Base-by-base conservation (phyloP, 2,113 vertebrate genomes). In the Climacteris rufus region DNA sequence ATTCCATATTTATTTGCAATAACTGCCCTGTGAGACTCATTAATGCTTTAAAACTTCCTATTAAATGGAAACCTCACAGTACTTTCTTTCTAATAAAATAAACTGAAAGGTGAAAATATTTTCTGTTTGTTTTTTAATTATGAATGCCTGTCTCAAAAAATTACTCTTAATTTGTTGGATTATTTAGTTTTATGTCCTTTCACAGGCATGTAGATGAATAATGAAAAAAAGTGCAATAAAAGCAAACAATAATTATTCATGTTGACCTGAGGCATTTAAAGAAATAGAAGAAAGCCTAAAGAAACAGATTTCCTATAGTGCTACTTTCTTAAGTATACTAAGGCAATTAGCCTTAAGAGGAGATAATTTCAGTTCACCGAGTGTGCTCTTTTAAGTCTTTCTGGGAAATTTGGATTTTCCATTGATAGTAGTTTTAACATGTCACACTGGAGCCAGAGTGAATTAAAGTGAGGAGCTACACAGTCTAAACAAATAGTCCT, bases 401-500 rank as follows among this genome's bases (percentile, higher is more conserved):
- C 97, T 98, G 98, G 96, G 97, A 98, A 99, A 99, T 98, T 98
- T 98, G 98, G 98, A 97, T 98, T 98, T 98, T 98, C 98, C 97
- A 98, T 98, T 98, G 98, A 98, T 98, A 98, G 97, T 97, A 98
- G 98, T 98, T 99, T 99, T 98, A 98, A 98, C 98, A 98, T 99
- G 98, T 99, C 98, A 99, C 97, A 89, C 97, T 99, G 99, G 99
- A 99, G 99, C 99, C 99, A 99, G 96, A 93, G 98, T 96, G 98
- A 99, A 99, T 99, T 99, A 99, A 98, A 98, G 97, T 97, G 98
- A 98, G 97, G 97, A 98, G 97, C 97, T 98, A 97, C 97, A 98
- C 95, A 99, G 99, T 99, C 99, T 99, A 99, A 99, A 99, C 98
- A 99, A 99, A 98, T 98, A 98, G 97, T 97, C 98, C 94, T 98